phyloP scores from a whole-genome alignment of 2,797 vertebrate genomes.

The Jordanella pulchra region DNA sequence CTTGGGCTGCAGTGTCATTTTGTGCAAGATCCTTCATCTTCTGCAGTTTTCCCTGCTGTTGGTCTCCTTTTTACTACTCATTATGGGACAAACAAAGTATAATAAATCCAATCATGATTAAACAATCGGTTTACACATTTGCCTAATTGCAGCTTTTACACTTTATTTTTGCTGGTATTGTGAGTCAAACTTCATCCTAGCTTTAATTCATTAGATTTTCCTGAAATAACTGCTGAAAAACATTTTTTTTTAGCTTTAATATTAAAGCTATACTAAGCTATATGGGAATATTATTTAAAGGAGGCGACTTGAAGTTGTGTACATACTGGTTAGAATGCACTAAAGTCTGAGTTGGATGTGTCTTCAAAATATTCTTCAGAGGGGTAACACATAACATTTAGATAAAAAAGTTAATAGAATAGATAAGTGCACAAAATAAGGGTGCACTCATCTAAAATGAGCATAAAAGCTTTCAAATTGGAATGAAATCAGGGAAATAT shows the following conservation, averaged over 20 bases:
- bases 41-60: constrained; percentile 47
- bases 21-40: constrained; percentile 47
- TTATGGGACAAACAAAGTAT: constrained; percentile 72
- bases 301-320: no score
- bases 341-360: no score
- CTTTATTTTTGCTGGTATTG: constrained; percentile 53
- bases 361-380: no score
- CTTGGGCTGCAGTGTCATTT: constrained; percentile 47
- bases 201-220: constrained; percentile 2
- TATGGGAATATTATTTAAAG: background rate
- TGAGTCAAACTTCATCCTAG: constrained; percentile 32
- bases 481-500: no score
- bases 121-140: constrained; percentile 72
- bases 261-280: background rate
- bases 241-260: constrained; percentile 10
- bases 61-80: constrained; percentile 52
- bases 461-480: no score
- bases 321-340: no score
- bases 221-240: background rate
- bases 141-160: constrained; percentile 73
- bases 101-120: constrained; percentile 80
- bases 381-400: no score
- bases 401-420: no score
- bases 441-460: no score
- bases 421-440: no score